A percentile compares a stretch with the other conserved stretches of the same genome.
phyloP scores from a whole-genome alignment of 2,797 vertebrate genomes.

The Heteromormyrus szaboi region DNA sequence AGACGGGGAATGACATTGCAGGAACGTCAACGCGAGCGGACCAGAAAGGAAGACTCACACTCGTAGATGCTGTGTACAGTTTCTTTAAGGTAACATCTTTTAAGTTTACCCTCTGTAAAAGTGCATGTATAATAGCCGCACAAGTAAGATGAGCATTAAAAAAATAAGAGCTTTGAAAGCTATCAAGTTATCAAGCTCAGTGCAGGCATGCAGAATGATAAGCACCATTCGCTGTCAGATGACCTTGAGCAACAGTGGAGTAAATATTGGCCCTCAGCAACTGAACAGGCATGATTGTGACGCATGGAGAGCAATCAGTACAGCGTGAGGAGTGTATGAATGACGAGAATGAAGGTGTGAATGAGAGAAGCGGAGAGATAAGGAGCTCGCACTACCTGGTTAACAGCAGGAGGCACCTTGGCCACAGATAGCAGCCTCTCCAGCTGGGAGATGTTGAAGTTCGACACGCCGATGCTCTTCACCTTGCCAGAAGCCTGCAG shows the following conservation, averaged over 20 bases:
- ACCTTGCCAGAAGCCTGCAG: constrained; percentile 59
- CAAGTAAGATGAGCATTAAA: neutral
- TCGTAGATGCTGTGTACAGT: neutral
- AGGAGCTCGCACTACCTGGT: constrained; percentile 52
- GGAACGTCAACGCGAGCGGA: neutral
- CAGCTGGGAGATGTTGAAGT: constrained; percentile 63
- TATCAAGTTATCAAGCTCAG: neutral
- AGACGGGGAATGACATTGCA: neutral
- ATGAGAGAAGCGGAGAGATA: neutral
- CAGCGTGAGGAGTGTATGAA: neutral
- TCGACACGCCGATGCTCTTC: constrained; percentile 66
- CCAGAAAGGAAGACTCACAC: neutral
- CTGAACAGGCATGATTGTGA: neutral
- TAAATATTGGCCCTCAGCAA: neutral
- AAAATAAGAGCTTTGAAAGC: neutral
- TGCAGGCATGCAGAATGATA: neutral
- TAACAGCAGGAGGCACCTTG: constrained; percentile 60
- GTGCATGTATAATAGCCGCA: neutral
- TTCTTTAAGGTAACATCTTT: neutral
- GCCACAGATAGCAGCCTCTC: constrained; percentile 60
- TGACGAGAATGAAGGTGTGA: neutral
- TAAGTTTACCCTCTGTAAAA: neutral
- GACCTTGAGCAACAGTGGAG: neutral
- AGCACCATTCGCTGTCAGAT: neutral
- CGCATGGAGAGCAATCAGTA: neutral